phyloP scores from a whole-genome alignment of 2,888 invertebrate genomes.

The Sphecodes monilicornis region DNA sequence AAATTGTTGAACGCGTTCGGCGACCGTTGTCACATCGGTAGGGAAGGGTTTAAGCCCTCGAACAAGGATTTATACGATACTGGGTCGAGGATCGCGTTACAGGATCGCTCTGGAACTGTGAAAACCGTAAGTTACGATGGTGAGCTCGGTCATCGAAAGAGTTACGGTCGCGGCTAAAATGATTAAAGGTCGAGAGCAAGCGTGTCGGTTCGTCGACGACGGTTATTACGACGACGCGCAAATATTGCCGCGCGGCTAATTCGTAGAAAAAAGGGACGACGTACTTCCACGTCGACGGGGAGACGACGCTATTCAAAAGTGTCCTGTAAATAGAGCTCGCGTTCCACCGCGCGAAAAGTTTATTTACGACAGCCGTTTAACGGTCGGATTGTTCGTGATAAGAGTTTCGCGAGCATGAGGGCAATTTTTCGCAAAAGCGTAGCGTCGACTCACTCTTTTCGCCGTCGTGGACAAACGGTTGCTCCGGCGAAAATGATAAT shows the following conservation, averaged over 20 bases:
- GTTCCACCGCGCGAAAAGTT: conserved; percentile 16
- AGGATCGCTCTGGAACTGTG: conserved; percentile 19
- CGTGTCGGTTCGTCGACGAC: not conserved
- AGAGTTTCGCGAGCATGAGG: not conserved
- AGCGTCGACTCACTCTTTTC: not conserved
- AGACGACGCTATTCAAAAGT: conserved; percentile 16
- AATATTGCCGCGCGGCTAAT: conserved; percentile 19
- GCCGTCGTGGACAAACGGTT: not conserved
- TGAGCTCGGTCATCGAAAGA: conserved; percentile 34
- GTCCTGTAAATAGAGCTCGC: conserved; percentile 27
- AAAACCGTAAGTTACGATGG: conserved; percentile 37
- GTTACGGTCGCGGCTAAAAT: conserved; percentile 41
- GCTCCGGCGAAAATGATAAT: not conserved
- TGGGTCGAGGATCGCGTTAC: not conserved
- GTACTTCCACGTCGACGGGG: not conserved
- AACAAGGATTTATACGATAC: conserved; percentile 40
- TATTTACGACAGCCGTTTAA: conserved; percentile 19
- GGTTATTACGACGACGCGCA: conserved; percentile 38
- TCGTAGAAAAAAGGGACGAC: conserved; percentile 11
- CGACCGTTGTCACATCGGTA: not conserved
- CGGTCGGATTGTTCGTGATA: not conserved
- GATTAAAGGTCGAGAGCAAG: conserved; percentile 36
- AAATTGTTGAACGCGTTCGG: not conserved
- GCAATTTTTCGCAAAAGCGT: not conserved
- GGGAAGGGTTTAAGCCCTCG: not conserved